Base-by-base conservation (phyloP, 2,797 vertebrate genomes). In the Acipenser transmontanus region DNA sequence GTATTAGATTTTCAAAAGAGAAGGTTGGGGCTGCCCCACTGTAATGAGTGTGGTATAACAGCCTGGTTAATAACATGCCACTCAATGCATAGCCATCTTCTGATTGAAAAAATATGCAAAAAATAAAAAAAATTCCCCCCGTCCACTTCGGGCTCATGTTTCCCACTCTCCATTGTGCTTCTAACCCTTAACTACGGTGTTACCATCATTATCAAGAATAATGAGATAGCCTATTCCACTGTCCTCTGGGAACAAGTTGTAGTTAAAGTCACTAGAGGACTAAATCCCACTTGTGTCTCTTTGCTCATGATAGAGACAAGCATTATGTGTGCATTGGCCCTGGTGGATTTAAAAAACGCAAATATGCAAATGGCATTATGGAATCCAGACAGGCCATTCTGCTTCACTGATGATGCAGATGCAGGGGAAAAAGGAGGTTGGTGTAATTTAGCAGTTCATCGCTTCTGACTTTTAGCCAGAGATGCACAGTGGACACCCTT, bases 1-100 rank as follows among this genome's bases (percentile, higher is more conserved):
- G 82, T 86, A 91, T 94, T 95, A 93, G 86, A 93, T 92, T 97
- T 95, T 93, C 89, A 94, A 95, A 93, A 91, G 85, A 92, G 91
- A 89, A 85, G 84, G 86, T 89, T 84, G 79, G 80, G 78, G 84
- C 74, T 87, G 87, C 84, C 86, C 83, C 90, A 85, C 64, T 82
- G 85, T 92, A 93, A 93, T 84, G 81, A 92, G 91, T 88, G 85
- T 80, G 87, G 84, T 87, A 80, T 82, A 84, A 85, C 80, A 75
- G 75, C 82, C 82, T 77, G 86, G 79, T 88, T 92, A 92, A 93
- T 93, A 91, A 85, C 74, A 73, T 82, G 82, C 70, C 84, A 85
- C 87, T 87, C 62, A 82, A 83, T 74, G 80, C 78, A 85, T 78
- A 81, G 84, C 81, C 79, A 87, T 82, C 85, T 84, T 81, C 74